Evolutionary conservation across 2,113 vertebrate genomes (phyloP).

Genomic region (Gobius niger): DNA sequence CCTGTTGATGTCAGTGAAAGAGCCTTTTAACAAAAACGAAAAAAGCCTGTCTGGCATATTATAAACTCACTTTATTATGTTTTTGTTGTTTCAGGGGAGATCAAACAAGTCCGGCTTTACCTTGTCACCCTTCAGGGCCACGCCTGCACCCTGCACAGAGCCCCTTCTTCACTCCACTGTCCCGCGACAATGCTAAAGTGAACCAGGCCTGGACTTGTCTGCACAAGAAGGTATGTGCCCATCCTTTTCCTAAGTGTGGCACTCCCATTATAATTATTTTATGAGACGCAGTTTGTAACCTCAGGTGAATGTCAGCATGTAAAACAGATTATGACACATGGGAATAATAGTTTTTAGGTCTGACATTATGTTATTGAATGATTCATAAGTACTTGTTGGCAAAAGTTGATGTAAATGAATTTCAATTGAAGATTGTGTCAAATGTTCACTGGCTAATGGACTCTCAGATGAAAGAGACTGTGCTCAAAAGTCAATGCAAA

Average conservation of each 20-base stretch:
- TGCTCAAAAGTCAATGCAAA: too few species aligned
- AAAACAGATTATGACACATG: background rate
- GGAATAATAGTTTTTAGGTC: slow-evolving; percentile 17
- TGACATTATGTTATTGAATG: background rate
- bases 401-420: background rate
- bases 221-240: slow-evolving; percentile 36
- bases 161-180: background rate
- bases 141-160: background rate
- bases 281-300: slow-evolving; percentile 8
- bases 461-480: background rate
- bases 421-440: background rate
- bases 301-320: slow-evolving; percentile 6
- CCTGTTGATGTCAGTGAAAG: background rate
- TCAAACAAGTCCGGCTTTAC: background rate
- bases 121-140: background rate
- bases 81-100: background rate
- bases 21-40: background rate
- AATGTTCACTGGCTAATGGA: background rate
- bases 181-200: background rate
- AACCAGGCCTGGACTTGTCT: slow-evolving; percentile 24
- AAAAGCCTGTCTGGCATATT: background rate
- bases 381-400: background rate
- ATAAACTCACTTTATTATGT: background rate
- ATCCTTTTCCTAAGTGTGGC: slow-evolving; percentile 37
- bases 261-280: slow-evolving; percentile 69